Base-by-base conservation (phyloP, 2,797 vertebrate genomes). In the Macroramphosus scolopax region DNA sequence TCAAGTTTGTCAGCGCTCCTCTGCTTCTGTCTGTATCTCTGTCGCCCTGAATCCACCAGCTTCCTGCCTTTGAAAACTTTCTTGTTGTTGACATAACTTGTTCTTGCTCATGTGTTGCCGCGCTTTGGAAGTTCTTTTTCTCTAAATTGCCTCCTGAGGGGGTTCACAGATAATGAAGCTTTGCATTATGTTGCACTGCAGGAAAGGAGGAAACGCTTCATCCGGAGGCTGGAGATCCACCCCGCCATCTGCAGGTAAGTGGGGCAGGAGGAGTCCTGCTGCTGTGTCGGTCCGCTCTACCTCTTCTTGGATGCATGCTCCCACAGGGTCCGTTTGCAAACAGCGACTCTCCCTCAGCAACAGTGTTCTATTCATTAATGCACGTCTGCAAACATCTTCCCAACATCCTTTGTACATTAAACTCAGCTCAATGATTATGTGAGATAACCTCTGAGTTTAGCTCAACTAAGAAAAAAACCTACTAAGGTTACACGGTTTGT, bases 221-320 rank as follows among this genome's bases (percentile, higher is more conserved):
- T 89, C 91, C 6, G 92, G 92, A 83, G 94, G 90, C 72, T 90
- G 95, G 87, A 92, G 93, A 75, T 93, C 94, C 58, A 94, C 95
- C 75, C 93, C 94, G 59, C 94, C 95, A 44, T 94, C 94, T 83
- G 90, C 95, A 92, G 94, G 95, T 98, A 89, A 87, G 75, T 57
- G 41, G 25, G 33, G 45, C 51, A 15, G 41, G 37, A 50, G 35
- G 45, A 50, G 51, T 41, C 45, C 60, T 32, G 55, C 64, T 67
- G 50, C 33, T 52, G 1, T 14, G 18, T n/a, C n/a, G n/a, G n/a
- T n/a, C n/a, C n/a, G n/a, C n/a, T n/a, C n/a, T n/a, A n/a, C n/a
- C 7, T 3, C 57, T 45, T 53, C 30, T 61, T 31, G 18, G 25
- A 25, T 32, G 13, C 29, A 41, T 44, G 49, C 37, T 48, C 18